These are phyloP conservation scores for Temnothorax curvispinosus DNA, from an alignment of 1,140 invertebrate species.

Conservation along the genomic window DNA sequence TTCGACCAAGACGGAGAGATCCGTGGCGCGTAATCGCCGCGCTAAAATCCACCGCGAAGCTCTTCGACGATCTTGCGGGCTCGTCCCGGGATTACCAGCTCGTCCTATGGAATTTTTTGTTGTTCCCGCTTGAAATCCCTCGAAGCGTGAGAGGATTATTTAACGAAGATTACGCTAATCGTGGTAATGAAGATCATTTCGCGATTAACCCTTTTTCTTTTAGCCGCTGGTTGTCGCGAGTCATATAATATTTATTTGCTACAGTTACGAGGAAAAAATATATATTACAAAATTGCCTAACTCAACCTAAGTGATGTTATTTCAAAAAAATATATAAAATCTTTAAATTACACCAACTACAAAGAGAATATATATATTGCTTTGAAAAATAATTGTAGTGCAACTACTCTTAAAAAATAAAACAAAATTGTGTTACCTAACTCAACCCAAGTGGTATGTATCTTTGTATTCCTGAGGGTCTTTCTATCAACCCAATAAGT, in stretches of 20 bases:
- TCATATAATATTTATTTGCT: slow-evolving; percentile 47
- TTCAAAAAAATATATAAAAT: too few relatives aligned
- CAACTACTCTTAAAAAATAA: too few relatives aligned
- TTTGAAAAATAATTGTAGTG: too few relatives aligned
- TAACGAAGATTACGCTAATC: slow-evolving; percentile 43
- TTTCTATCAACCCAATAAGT: too few relatives aligned
- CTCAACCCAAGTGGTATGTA: too few relatives aligned
- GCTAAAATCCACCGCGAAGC: slow-evolving; percentile 39
- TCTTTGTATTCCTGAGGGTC: too few relatives aligned
- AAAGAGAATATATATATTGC: too few relatives aligned
- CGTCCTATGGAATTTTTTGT: slow-evolving; percentile 47
- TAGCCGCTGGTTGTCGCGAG: neutral
- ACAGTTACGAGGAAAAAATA: neutral
- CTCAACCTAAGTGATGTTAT: too few relatives aligned
- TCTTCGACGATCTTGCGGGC: slow-evolving; percentile 33
- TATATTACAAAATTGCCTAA: too few relatives aligned
- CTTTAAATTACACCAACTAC: too few relatives aligned
- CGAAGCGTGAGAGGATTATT: slow-evolving; percentile 53
- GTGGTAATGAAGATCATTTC: slow-evolving; percentile 54
- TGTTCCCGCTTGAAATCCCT: slow-evolving; percentile 15
- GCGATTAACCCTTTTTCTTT: slow-evolving; percentile 50
- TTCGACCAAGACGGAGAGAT: neutral
- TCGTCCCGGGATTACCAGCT: slow-evolving; percentile 34
- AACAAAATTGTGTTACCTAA: too few relatives aligned
- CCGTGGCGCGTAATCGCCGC: slow-evolving; percentile 25